Percentiles rank a stretch among this genome's conserved stretches.
phyloP scores from a whole-genome alignment of 2,797 vertebrate species.

The Scolopax rusticola region DNA sequence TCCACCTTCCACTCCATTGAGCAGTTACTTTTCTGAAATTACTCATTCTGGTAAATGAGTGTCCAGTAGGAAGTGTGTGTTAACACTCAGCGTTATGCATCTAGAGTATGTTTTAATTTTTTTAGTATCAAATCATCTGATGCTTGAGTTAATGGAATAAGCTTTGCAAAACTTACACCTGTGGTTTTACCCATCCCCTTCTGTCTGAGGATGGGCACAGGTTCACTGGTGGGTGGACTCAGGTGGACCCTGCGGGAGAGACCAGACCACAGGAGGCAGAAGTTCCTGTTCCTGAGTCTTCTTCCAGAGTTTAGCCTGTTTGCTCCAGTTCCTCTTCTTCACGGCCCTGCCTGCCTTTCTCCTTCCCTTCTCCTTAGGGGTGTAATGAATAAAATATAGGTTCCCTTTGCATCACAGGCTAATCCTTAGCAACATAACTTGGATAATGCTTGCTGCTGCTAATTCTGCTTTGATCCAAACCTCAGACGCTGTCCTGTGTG shows the following conservation, averaged over 20 bases:
- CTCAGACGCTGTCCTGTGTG: neutral
- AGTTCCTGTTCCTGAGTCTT: neutral
- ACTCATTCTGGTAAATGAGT: neutral
- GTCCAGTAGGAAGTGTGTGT: neutral
- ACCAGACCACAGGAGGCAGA: neutral
- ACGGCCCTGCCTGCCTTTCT: neutral
- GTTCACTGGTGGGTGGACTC: neutral
- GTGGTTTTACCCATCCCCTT: neutral
- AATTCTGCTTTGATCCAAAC: conserved; percentile 4
- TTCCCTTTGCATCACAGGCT: neutral
- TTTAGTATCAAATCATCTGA: neutral
- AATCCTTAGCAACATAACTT: neutral
- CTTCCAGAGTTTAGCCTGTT: neutral
- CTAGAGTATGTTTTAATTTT: neutral
- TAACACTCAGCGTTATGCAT: neutral
- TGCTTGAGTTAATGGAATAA: neutral
- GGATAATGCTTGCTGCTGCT: neutral
- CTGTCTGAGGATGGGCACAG: neutral
- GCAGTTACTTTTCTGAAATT: neutral
- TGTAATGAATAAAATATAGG: neutral
- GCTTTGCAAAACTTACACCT: neutral
- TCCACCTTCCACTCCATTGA: neutral
- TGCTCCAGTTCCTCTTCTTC: neutral
- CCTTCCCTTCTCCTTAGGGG: neutral
- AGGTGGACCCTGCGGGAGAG: neutral